Evolutionary conservation across 1,140 invertebrate species (phyloP), one percentile per base, ranked within the genome.

Genomic region (Trissolcus basalis): DNA sequence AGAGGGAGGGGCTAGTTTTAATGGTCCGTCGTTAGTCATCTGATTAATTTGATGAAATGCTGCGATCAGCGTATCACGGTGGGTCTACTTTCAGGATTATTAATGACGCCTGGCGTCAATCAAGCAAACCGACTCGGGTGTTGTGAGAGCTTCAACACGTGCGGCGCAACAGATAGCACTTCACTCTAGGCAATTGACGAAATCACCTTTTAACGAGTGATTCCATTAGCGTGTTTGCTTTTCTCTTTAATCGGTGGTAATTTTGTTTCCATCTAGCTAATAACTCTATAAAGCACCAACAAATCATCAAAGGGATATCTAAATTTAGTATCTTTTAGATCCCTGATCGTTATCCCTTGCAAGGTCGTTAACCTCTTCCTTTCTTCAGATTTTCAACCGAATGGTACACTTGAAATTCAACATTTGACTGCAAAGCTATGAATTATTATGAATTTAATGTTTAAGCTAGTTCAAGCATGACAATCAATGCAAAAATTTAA

Each of bases 121-220:
- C 67, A 61, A 61, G 61, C 45, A 19, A 55, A 49, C 19, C 39
- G 27, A 55, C 71, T 64, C 48, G 45, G 51, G 47, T 47, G 51
- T 59, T 35, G 54, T 41, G 45, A 55, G 48, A 14, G 27, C 19
- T 11, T 4, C 47, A 27, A 50, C 55, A 54, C 53, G 53, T 65
- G 55, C 50, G 14, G 49, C 19, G 32, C 61, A 49, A 45, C 55
- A 32, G 14, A 51, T 65, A 43, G 45, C 12, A 59, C 48, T 55
- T 69, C 69, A 59, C 75, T 72, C 64, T 69, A 72, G 47, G 41
- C 48, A 77, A 72, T 78, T 72, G 68, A 76, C 44, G 64, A 78
- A 76, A 73, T 70, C 51, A 45, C 47, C 56, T 65, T 55, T 65
- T 47, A 32, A 67, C 63, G 51, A 54, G 39, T 50, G 56, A 68